Evolutionary conservation across 1,140 invertebrate genomes (phyloP), one percentile per base, ranked within the genome.

Genomic region (Dufourea novaeangliae): DNA sequence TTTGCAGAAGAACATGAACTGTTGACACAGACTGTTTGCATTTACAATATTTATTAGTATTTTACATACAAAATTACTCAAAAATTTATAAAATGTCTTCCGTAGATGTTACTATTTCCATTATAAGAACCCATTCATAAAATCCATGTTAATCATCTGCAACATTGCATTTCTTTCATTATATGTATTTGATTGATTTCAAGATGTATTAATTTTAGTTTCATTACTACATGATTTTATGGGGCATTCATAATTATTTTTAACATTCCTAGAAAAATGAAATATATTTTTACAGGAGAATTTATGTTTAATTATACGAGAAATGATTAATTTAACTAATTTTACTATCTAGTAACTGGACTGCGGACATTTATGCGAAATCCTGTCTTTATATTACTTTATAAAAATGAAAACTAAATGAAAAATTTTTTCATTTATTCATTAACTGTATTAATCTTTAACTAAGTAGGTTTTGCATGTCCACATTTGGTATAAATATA

Each of bases 61-160:
- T 37, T 71, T 77, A 77, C 0, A 62, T 44, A 70, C 20, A 52
- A 8, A 25, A 77, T 70, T 39, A 71, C 37, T 62, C 39, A 41
- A 62, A 4, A n/a, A 70, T 41, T 44, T 70, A 52, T 29, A 44
- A 71, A 62, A 77, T 34, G 75, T 77, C 75, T 77, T 77, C 75
- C 75, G 50, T 37, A 52, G 27, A 25, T 52, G 22, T 39, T 62
- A 77, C 34, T 22, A 22, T 41, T 62, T 59, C 20, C 27, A 34
- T 2, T 75, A n/a, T 57, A 62, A 54, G 37, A 39, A 17, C 20
- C 1, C 8, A 39, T 37, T 66, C 37, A 68, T 14, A 27, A 39
- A 70, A 59, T n/a, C 20, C 1, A 74, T 64, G 22, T n/a, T 37
- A 61, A 39, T 22, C 44, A 75, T 57, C 41, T 76, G 54, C 11